These are phyloP conservation scores for Macaria liturata DNA, from an alignment of 2,888 invertebrate species.

Conservation along the genomic window DNA sequence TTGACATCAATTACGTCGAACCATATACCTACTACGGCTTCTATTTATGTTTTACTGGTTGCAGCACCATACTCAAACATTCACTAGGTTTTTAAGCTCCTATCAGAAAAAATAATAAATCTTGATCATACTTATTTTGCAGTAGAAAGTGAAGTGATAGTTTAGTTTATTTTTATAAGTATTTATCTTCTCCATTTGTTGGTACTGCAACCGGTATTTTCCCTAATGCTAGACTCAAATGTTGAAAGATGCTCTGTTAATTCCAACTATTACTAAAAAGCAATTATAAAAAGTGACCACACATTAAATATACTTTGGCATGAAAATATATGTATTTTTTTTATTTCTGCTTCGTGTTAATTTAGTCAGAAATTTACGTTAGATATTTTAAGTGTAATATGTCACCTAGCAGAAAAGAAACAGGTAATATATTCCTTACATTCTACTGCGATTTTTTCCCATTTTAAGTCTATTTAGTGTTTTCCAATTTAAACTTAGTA, in stretches of 20 bases:
- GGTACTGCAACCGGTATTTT: conserved; percentile 24
- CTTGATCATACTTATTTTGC: conserved; percentile 3
- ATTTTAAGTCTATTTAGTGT: conserved; percentile 7
- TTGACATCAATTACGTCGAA: conserved; percentile 15
- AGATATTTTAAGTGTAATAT: no score
- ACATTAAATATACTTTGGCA: conserved; percentile 5
- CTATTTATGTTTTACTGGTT: conserved; percentile 13
- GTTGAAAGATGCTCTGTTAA: conserved; percentile 1
- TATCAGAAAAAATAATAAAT: conserved; percentile 8
- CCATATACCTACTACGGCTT: conserved; percentile 20
- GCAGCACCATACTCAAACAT: conserved; percentile 9
- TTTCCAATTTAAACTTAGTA: conserved; percentile 30
- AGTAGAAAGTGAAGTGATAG: conserved; percentile 29
- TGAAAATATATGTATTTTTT: no score
- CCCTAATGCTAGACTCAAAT: conserved; percentile 12
- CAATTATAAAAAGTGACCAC: conserved; percentile 50
- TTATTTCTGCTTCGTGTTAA: no score
- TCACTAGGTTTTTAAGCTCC: conserved; percentile 6
- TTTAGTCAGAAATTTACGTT: no score
- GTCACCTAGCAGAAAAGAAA: no score
- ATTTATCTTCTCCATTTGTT: conserved; percentile 12
- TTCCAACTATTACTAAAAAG: conserved; percentile 4
- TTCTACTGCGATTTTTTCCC: no score
- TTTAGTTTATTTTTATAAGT: conserved; percentile 27
- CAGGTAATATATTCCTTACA: no score